Base-by-base conservation (phyloP, 2,113 vertebrate genomes). In the Felis chaus region DNA sequence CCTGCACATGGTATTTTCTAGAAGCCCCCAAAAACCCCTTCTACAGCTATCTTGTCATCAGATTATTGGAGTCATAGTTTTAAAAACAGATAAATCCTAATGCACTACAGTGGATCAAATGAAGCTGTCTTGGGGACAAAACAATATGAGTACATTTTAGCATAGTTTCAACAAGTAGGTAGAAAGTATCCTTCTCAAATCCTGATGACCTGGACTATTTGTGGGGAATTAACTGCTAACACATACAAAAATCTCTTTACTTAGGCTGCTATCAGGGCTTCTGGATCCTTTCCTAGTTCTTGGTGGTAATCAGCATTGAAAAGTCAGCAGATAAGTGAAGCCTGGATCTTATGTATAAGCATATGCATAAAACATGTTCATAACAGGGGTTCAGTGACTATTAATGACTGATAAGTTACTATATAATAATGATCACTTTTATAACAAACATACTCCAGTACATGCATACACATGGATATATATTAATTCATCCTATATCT, bases 361-460 rank as follows among this genome's bases (percentile, higher is more conserved):
- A 71, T 63, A 83, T 33, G 15, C 41, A 97, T 71, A 94, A 96
- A 96, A 68, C 5, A 94, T 80, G 63, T 83, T 89, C 63, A 65
- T 65, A 91, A 88, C 6, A 95, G 25, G 65, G 76, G 11, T 27
- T 89, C 65, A 76, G 48, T 78, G 23, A 94, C 86, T 88, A 7
- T 96, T 36, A 61, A 83, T 89, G 63, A 92, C 1, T 55, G n/a
- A 45, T 91, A 92, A 91, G 36, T 87, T 80, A 88, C 13, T 31
- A 88, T 50, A 86, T 50, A 29, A 81, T 63, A 91, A 94, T 53
- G 25, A 89, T 88, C 31, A 88, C 21, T 78, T 91, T 89, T 89
- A 82, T 25, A 92, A 79, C 87, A 86, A 53, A 86, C 18, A 82
- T 84, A 82, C 23, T 83, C 66, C 23, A 73, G 1, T 41, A 45